Evolutionary conservation across 1,140 invertebrate species (phyloP), one percentile per base, ranked within the genome.

Genomic region (Nixonia krombeini): DNA sequence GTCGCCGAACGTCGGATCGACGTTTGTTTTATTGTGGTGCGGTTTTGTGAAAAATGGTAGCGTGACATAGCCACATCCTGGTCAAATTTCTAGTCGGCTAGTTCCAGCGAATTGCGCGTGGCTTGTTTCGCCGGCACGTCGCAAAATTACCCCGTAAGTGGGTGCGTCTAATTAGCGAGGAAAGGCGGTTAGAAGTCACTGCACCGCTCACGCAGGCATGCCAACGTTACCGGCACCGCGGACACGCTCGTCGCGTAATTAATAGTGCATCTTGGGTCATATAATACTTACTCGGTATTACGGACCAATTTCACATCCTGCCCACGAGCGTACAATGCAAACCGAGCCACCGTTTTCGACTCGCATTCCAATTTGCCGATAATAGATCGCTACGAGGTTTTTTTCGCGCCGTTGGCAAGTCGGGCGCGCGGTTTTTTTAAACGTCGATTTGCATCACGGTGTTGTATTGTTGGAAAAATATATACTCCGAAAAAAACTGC

Each of bases 71-170:
- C 3, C 3, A 31, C 2, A 31, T 31, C 10, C 29, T 31, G 8
- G 9, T 4, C 35, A 15, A 8, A 37, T 37, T 37, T 25, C 18
- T 16, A 15, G 47, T 13, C 47, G 33, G 13, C 9, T 37, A 7
- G 37, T 4, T 18, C 15, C 16, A n/a, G 17, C 25, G 23, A 37
- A 18, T 40, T 13, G 26, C 49, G 17, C 35, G 49, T 51, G 49
- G 46, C 33, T 50, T 15, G 35, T 29, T 51, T 51, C 35, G 17
- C 33, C n/a, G 25, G 35, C 31, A 37, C 31, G 31, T 51, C 49
- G 37, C 49, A 26, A 51, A 51, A 51, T 51, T 51, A 29, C 49
- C 33, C 33, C 33, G n/a, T 38, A 50, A 49, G 47, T 28, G 18
- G 38, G 33, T 51, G 49, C 26, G 17, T 23, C 49, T 51, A 51